Percentiles rank a stretch among this genome's conserved stretches.
phyloP scores from a whole-genome alignment of 1,140 invertebrate species.

The Bombus fervidus region DNA sequence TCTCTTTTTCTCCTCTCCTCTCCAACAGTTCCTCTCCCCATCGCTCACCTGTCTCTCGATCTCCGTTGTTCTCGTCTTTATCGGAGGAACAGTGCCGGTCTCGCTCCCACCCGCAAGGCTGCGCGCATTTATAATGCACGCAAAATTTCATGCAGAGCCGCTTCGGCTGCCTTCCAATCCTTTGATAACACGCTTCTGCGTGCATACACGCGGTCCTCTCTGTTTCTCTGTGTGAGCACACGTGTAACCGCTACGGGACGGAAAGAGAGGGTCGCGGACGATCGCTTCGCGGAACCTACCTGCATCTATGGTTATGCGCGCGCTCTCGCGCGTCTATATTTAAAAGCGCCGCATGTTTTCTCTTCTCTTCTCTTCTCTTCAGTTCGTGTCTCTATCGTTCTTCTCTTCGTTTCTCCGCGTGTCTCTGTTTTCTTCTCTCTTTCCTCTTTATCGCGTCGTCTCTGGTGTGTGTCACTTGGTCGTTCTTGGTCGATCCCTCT shows the following conservation, averaged over 20 bases:
- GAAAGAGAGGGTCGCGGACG: background rate
- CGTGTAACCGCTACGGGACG: background rate
- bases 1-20: background rate
- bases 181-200: slow-evolving; percentile 73
- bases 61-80: slow-evolving; percentile 24
- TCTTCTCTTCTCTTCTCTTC: slow-evolving; percentile 1
- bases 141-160: slow-evolving; percentile 79
- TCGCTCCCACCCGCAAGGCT: slow-evolving; percentile 58
- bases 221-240: slow-evolving; percentile 11
- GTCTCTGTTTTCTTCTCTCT: background rate
- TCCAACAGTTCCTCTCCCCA: background rate
- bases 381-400: background rate
- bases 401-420: background rate
- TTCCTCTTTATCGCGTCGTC: no score
- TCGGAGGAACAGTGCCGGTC: slow-evolving; percentile 35
- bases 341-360: slow-evolving; percentile 67
- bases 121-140: slow-evolving; percentile 79
- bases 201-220: slow-evolving; percentile 51
- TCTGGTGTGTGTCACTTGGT: background rate
- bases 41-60: slow-evolving; percentile 43
- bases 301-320: slow-evolving; percentile 19
- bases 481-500: slow-evolving; percentile 18
- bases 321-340: slow-evolving; percentile 67
- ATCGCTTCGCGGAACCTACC: slow-evolving; percentile 15
- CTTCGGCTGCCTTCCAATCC: slow-evolving; percentile 73